Base-by-base conservation (phyloP, 2,113 vertebrate genomes). In the Hemiprocne comata region DNA sequence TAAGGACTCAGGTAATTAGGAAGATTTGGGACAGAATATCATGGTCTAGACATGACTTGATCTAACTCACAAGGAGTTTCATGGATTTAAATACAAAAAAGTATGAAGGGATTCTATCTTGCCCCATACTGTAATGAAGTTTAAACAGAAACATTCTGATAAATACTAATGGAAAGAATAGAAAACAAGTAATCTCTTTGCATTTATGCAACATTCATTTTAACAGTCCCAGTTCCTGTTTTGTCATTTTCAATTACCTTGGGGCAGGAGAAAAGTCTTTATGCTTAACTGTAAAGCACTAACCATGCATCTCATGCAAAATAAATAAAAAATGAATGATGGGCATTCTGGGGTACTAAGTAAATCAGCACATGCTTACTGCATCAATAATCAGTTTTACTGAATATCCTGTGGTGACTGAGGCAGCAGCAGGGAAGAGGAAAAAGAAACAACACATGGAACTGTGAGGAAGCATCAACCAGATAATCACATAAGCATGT, bases 281-380 rank as follows among this genome's bases (percentile, higher is more conserved):
- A 91, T 53, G n/a, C 42, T 86, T 78, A 64, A 51, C 44, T 78
- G 26, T 86, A 90, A 77, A 74, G 72, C 46, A 88, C 60, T 88
- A 83, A 83, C 64, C n/a, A 91, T 57, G 48, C 36, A 73, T 74
- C 29, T 88, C 64, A 94, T 74, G 75, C 24, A 94, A 95, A 95
- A 91, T 67, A 85, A 85, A 86, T 71, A n/a, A 74, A 87, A 85
- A 85, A 60, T 23, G 18, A 77, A 58, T 57, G 24, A 61, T 61
- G 83, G 34, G 26, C 17, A 88, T 93, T 86, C 28, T 4, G 9
- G 61, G 61, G 23, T 74, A 90, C 55, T 89, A 74, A 88, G 69
- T 44, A 94, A 81, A 88, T 81, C 33, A 94, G 64, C 40, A 50
- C 38, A 81, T 0, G 9, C 26, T 34, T 88, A 64, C 42, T 86